Base-by-base conservation (phyloP, 2,113 vertebrate genomes). In the Calyptomena viridis region DNA sequence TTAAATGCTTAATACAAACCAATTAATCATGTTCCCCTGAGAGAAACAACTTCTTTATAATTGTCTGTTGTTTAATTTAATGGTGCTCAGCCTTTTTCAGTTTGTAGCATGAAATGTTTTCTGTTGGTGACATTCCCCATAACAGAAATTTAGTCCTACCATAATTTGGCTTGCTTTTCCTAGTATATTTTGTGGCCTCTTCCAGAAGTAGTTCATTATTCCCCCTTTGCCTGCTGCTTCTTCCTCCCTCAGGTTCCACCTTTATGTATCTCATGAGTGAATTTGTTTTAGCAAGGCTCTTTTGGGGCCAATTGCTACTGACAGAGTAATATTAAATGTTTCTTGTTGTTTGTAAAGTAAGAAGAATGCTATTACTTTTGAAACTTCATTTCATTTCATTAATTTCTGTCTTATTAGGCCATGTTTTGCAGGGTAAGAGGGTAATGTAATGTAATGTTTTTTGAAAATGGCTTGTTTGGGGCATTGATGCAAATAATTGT, bases 231-330 rank as follows among this genome's bases (percentile, higher is more conserved):
- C 58, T 69, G 12, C 25, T 88, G 21, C 27, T 46, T 46, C 23
- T 55, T 46, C 10, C 31, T 74, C 22, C 12, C 12, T 89, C 39
- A 42, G 14, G 18, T 39, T 83, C 46, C 27, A 73, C 16, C 15
- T 42, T 56, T 0, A 0, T 50, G 2, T 44, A 7, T 84, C 30
- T 42, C 2, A 0, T 64, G 22, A 66, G 31, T 39, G 24, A 10
- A 44, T 80, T 87, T 81, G 5, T 68, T 89, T 56, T 64, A 69
- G 18, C 18, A 56, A 80, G 60, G 23, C 20, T 4, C 3, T 60
- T 93, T 47, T 64, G 53, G 15, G 25, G 11, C 21, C 39, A 50
- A 5, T 37, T 80, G 35, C 31, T 74, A 18, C 35, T 73, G 50
- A 35, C 12, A 25, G 17, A 21, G 24, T 59, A 9, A 39, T 20